phyloP scores from a whole-genome alignment of 1,140 invertebrate species.

The Papilio aristodemus region DNA sequence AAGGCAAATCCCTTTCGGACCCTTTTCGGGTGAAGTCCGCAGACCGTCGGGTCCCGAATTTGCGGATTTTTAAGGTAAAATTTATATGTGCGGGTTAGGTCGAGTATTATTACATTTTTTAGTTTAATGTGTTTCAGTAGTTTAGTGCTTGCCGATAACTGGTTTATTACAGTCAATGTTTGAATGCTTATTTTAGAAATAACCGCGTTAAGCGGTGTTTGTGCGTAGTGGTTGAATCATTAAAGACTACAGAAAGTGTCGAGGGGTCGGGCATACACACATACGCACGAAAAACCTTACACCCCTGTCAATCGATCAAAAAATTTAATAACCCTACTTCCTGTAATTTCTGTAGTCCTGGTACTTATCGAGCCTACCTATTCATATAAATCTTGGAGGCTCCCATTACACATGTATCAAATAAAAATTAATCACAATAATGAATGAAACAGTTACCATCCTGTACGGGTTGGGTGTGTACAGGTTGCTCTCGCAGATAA shows the following conservation, averaged over 20 bases:
- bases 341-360: no score
- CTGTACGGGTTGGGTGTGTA: not conserved
- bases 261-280: no score
- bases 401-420: not conserved
- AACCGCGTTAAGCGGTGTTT: no score
- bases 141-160: not conserved
- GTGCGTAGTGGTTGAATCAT: no score
- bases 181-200: no score
- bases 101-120: conserved; percentile 21
- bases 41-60: conserved; percentile 68
- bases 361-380: no score
- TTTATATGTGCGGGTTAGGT: conserved; percentile 65
- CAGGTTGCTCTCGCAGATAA: not conserved
- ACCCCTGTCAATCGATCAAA: no score
- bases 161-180: no score
- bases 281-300: no score
- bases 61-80: conserved; percentile 80
- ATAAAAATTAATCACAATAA: not conserved
- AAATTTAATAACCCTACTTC: no score
- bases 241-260: no score
- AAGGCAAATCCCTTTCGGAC: conserved; percentile 77
- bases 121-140: conserved; percentile 5
- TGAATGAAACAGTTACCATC: not conserved
- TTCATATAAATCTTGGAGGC: no score
- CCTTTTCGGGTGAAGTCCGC: conserved; percentile 63